Evolutionary conservation across 2,797 vertebrate species (phyloP).

Genomic region (Rhyacichthys aspro): DNA sequence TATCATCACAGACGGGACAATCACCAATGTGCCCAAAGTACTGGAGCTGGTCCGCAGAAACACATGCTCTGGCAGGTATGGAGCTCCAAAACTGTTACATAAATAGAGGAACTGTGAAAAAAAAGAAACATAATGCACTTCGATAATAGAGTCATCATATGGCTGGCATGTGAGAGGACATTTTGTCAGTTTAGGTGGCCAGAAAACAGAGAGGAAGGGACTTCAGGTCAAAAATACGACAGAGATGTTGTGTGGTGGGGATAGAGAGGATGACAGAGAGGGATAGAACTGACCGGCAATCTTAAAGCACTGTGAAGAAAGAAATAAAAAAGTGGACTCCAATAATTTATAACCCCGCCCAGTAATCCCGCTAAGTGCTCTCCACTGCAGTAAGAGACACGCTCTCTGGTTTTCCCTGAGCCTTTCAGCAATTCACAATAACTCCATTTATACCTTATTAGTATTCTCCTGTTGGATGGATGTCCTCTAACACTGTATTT

Average conservation of each 20-base stretch:
- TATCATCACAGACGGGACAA: conserved; percentile 81
- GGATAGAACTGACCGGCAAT: conserved; percentile 13
- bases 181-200: conserved; percentile 9
- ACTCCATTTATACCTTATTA: conserved; percentile 71
- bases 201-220: conserved; percentile 15
- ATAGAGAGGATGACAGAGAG: conserved; percentile 1
- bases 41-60: conserved; percentile 91
- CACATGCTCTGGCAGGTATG: conserved; percentile 86
- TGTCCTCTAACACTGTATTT: conserved; percentile 46
- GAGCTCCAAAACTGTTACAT: neutral
- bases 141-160: conserved; percentile 7
- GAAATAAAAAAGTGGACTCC: conserved; percentile 32
- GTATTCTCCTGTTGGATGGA: conserved; percentile 66
- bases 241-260: conserved; percentile 4
- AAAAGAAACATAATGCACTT: too few species aligned
- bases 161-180: conserved; percentile 5
- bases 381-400: conserved; percentile 65
- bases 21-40: conserved; percentile 76
- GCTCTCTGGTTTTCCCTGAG: conserved; percentile 42
- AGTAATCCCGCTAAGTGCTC: conserved; percentile 80
- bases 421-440: conserved; percentile 53
- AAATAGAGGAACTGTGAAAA: too few species aligned
- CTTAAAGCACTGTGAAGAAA: conserved; percentile 13
- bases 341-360: conserved; percentile 58
- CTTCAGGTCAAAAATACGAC: conserved; percentile 22